Conservation (phyloP, 2,888 invertebrate genomes). For the Netelia fuscicornis region DNA sequence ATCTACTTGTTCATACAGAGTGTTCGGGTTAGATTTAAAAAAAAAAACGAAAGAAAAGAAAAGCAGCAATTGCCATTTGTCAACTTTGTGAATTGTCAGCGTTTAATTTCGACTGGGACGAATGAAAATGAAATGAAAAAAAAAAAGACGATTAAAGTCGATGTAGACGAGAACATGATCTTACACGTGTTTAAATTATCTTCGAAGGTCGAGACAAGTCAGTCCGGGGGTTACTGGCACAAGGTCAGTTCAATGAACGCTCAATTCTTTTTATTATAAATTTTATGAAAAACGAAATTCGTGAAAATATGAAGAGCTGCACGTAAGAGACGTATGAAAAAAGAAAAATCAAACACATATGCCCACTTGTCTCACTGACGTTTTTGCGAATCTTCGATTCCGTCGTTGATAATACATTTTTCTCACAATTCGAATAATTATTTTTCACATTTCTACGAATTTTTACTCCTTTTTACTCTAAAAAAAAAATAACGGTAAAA, state of each 20-base stretch:
- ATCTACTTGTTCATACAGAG: slow-evolving; percentile 48
- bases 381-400: neutral
- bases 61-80: neutral
- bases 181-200: slow-evolving; percentile 69
- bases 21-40: slow-evolving; percentile 47
- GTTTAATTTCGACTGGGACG: slow-evolving; percentile 32
- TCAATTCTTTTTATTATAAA: slow-evolving; percentile 53
- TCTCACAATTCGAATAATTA: neutral
- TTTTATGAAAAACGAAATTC: slow-evolving; percentile 40
- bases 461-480: slow-evolving; percentile 26
- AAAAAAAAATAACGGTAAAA: neutral
- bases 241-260: slow-evolving; percentile 68
- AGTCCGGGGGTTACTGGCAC: slow-evolving; percentile 67
- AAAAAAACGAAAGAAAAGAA: slow-evolving; percentile 25
- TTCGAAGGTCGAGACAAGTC: slow-evolving; percentile 69
- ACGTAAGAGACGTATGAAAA: neutral
- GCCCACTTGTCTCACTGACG: neutral
- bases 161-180: slow-evolving; percentile 48
- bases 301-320: slow-evolving; percentile 19
- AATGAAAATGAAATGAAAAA: slow-evolving; percentile 32
- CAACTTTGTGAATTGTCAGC: neutral
- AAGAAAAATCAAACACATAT: no score
- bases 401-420: neutral
- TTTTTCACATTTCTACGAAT: slow-evolving; percentile 41
- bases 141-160: slow-evolving; percentile 45